Evolutionary conservation across 2,113 vertebrate species (phyloP).

Genomic region (Solenodon paradoxus): DNA sequence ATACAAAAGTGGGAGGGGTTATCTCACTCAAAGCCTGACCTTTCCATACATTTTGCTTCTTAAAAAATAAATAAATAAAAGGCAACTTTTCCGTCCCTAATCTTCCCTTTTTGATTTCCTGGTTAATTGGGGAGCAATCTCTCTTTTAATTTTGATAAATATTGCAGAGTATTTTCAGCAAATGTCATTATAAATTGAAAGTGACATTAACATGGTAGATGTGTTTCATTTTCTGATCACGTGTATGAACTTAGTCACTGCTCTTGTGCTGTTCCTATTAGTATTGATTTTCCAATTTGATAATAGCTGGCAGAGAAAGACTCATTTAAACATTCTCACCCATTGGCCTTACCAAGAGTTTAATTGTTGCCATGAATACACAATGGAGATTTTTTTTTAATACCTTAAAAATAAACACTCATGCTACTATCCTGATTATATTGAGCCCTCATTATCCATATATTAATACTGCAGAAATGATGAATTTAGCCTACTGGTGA

Average conservation of each 20-base stretch:
- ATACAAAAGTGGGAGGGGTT: slow-evolving; percentile 74
- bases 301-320: slow-evolving; percentile 69
- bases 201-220: slow-evolving; percentile 82
- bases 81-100: slow-evolving; percentile 76
- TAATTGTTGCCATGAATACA: slow-evolving; percentile 75
- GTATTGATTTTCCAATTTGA: slow-evolving; percentile 78
- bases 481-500: background rate
- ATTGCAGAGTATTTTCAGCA: slow-evolving; percentile 86
- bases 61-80: slow-evolving; percentile 73
- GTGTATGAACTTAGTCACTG: slow-evolving; percentile 72
- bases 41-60: slow-evolving; percentile 87
- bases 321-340: slow-evolving; percentile 82
- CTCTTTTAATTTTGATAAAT: slow-evolving; percentile 82
- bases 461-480: background rate
- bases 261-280: slow-evolving; percentile 83
- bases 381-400: slow-evolving; percentile 25
- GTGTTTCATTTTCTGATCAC: slow-evolving; percentile 81
- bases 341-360: slow-evolving; percentile 80
- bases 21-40: slow-evolving; percentile 89
- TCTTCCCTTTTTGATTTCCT: slow-evolving; percentile 89
- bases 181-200: slow-evolving; percentile 92
- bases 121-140: slow-evolving; percentile 92
- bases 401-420: slow-evolving; percentile 48
- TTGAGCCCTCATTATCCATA: slow-evolving; percentile 23
- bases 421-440: slow-evolving; percentile 15